A percentile compares a stretch with the other conserved stretches of the same genome.
phyloP scores from a whole-genome alignment of 2,888 invertebrate species.

The Mythimna impura region DNA sequence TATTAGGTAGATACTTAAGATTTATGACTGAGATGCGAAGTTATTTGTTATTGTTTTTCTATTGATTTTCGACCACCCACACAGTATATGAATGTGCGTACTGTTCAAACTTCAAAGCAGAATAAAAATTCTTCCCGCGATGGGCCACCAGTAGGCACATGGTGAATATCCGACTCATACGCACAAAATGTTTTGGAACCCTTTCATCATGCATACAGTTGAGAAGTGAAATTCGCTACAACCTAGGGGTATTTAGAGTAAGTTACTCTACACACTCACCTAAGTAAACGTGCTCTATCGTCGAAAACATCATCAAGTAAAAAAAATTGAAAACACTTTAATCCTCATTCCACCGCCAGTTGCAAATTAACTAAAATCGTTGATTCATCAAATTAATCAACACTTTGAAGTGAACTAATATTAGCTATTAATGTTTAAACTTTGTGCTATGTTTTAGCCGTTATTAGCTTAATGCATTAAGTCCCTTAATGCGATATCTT shows the following conservation, averaged over 20 bases:
- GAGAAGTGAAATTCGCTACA: too few relatives aligned
- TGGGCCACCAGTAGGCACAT: too few relatives aligned
- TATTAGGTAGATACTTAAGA: slow-evolving; percentile 29
- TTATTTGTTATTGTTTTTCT: slow-evolving; percentile 39
- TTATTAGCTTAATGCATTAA: neutral
- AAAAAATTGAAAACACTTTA: too few relatives aligned
- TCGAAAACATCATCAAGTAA: too few relatives aligned
- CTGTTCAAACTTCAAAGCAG: neutral
- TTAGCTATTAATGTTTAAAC: slow-evolving; percentile 5
- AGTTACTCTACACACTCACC: too few relatives aligned
- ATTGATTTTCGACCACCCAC: slow-evolving; percentile 31
- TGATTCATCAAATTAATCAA: neutral
- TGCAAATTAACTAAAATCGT: neutral
- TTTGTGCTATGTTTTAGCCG: neutral
- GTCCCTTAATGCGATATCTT: neutral
- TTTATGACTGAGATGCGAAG: slow-evolving; percentile 38
- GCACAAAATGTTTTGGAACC: too few relatives aligned
- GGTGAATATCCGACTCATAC: too few relatives aligned
- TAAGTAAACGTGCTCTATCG: too few relatives aligned
- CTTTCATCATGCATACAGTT: too few relatives aligned
- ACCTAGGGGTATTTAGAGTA: too few relatives aligned
- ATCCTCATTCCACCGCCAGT: too few relatives aligned
- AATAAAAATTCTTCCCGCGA: neutral
- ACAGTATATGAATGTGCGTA: too few relatives aligned
- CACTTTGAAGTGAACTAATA: neutral